Conservation (phyloP, 2,888 invertebrate genomes). For the Pachydiplax longipennis region DNA sequence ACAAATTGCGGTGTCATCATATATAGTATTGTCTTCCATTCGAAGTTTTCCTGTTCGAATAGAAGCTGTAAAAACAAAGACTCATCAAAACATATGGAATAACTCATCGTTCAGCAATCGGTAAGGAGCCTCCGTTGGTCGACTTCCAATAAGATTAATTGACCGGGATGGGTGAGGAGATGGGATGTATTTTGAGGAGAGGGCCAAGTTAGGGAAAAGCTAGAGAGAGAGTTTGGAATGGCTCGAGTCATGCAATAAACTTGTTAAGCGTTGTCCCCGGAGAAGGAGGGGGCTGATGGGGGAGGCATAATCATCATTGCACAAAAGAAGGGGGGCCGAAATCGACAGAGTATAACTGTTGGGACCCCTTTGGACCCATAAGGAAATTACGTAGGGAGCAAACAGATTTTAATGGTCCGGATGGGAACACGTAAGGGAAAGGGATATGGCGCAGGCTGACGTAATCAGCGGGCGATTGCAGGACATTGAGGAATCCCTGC, state of each 20-base stretch:
- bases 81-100: too few species aligned
- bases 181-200: background rate
- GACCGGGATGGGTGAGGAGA: background rate
- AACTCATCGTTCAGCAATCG: too few species aligned
- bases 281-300: background rate
- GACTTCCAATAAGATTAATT: background rate
- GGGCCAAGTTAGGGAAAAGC: background rate
- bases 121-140: too few species aligned
- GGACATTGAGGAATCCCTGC: background rate
- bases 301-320: conserved; percentile 20
- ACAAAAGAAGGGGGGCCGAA: background rate
- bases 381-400: conserved; percentile 33
- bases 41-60: too few species aligned
- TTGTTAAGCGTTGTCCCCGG: conserved; percentile 32
- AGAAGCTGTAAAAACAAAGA: too few species aligned
- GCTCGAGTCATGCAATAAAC: conserved; percentile 40
- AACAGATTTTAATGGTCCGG: conserved; percentile 38
- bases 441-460: background rate
- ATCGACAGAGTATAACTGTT: background rate
- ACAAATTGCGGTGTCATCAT: too few species aligned
- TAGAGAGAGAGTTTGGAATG: conserved; percentile 1
- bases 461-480: conserved; percentile 16
- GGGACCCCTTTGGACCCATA: conserved; percentile 11
- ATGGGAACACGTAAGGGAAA: background rate
- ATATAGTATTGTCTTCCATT: too few species aligned